phyloP scores from a whole-genome alignment of 2,113 vertebrate species.

The Mustela lutreola region DNA sequence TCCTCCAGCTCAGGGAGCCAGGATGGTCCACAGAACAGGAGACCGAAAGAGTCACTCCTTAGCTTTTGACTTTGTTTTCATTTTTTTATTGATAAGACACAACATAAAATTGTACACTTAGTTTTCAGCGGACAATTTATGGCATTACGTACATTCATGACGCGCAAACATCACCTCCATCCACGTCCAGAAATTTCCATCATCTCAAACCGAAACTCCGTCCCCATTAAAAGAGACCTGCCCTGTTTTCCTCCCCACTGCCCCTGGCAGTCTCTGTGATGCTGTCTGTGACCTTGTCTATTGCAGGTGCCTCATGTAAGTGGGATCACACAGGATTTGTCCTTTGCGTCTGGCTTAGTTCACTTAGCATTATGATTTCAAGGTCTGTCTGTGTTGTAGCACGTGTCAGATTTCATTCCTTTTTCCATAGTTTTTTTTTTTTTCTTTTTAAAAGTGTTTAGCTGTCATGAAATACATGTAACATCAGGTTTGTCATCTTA shows the following conservation, averaged over 20 bases:
- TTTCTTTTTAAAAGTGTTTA: neutral
- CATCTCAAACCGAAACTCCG: neutral
- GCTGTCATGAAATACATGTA: neutral
- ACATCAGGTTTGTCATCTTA: neutral
- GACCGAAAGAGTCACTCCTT: neutral
- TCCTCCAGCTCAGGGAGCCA: neutral
- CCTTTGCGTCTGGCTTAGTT: neutral
- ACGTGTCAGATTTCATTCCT: neutral
- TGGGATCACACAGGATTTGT: neutral
- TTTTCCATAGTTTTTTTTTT: neutral
- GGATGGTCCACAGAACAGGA: neutral
- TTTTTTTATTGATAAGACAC: neutral
- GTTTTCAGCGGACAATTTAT: too few relatives aligned
- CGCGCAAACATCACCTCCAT: rapidly evolving
- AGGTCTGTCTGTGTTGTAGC: neutral
- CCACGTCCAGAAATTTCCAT: neutral
- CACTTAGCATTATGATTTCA: too few relatives aligned
- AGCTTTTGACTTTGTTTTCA: neutral
- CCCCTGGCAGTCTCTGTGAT: neutral
- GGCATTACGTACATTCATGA: too few relatives aligned
- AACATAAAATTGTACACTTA: neutral
- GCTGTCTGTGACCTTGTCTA: neutral
- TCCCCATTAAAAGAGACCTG: neutral
- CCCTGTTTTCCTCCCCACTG: rapidly evolving
- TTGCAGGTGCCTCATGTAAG: neutral